Base-by-base conservation (phyloP, 2,113 vertebrate species). In the Nerophis lumbriciformis region DNA sequence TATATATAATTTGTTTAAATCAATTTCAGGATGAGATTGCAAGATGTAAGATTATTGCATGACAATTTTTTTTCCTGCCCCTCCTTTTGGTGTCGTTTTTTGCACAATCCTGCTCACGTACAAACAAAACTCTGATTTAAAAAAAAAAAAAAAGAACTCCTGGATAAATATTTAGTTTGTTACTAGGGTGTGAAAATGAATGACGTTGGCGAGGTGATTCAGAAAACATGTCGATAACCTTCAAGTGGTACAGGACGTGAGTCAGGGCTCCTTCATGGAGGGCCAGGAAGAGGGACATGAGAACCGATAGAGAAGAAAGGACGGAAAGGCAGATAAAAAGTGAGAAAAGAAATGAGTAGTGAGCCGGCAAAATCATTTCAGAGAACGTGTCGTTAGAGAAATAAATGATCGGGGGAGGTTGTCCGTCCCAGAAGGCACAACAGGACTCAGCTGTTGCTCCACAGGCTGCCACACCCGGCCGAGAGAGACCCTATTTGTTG, bases 371-470 rank as follows among this genome's bases (percentile, higher is more conserved):
- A 16, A 67, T 69, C 62, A 62, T 76, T 73, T 45, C 47, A 60
- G 60, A 48, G 50, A 65, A 48, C 57, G 54, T 50, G 56, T 57
- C 7, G 48, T 11, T 0, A 13, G 59, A 70, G 28, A 73, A 64
- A 14, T 3, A 57, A 44, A 56, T 10, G 37, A 16, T 13, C 16
- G 11, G 14, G 6, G 8, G 39, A 72, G 71, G 65, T 38, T 48
- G 72, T 71, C 72, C n/a, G 67, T 77, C 80, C 77, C 65, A 36
- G 56, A 73, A 87, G 81, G 66, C 81, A 81, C 78, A 86, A 85
- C 86, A 87, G 78, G 82, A 85, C 85, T 64, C 88, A 91, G 86
- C 89, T 91, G 86, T 72, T 78, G 74, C 81, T 72, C 83, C 45
- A 53, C 80, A 73, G 75, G 84, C 74, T 71, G 53, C 85, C 89